Evolutionary conservation across 2,113 vertebrate genomes (phyloP).

Genomic region (Xenopus borealis): DNA sequence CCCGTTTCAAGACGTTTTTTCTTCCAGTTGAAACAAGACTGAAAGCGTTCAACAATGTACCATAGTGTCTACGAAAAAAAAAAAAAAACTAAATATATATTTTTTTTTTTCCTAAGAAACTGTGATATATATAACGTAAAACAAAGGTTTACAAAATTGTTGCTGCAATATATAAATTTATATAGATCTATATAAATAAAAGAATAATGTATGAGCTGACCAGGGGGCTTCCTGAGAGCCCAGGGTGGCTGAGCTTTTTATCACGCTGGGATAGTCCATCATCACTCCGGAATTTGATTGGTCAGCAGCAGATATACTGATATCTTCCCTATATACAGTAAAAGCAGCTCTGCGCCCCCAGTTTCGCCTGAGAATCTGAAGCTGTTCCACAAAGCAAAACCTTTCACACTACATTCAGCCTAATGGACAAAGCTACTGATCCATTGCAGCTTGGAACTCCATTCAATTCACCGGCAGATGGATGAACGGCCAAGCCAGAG

Average conservation of each 20-base stretch:
- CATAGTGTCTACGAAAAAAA: constrained; percentile 59
- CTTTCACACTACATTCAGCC: constrained; percentile 67
- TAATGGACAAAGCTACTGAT: constrained; percentile 51
- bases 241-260: constrained; percentile 45
- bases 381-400: constrained; percentile 45
- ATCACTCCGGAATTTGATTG: constrained; percentile 6
- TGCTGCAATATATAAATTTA: constrained; percentile 62
- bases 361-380: no score
- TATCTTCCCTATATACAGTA: neutral
- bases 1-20: constrained; percentile 67
- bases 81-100: constrained; percentile 57
- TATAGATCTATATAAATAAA: constrained; percentile 5
- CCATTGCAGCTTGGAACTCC: constrained; percentile 22
- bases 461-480: neutral
- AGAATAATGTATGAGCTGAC: constrained; percentile 46
- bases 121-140: constrained; percentile 62
- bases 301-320: neutral
- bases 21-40: constrained; percentile 76
- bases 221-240: constrained; percentile 52
- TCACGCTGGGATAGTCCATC: constrained; percentile 46
- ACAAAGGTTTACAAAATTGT: constrained; percentile 62
- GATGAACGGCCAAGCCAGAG: constrained; percentile 51
- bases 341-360: constrained; percentile 22
- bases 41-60: constrained; percentile 62
- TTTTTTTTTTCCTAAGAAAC: constrained; percentile 65